phyloP scores from a whole-genome alignment of 2,888 invertebrate species.

The Onchidella celtica region DNA sequence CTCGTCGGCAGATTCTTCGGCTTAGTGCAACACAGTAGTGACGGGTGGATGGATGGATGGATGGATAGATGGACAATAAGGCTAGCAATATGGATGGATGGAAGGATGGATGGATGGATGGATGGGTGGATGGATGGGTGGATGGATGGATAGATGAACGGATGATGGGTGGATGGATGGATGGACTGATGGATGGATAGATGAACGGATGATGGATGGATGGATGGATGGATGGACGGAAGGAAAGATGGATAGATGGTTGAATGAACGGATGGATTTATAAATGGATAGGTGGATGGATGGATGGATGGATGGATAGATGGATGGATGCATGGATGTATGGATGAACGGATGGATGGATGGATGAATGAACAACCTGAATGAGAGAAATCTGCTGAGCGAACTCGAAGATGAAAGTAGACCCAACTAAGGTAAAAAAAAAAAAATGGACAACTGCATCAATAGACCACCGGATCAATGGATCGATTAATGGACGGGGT shows the following conservation, averaged over 20 bases:
- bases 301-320: not conserved
- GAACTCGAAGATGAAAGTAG: too few species aligned
- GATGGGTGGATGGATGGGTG: not conserved
- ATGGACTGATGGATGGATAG: not conserved
- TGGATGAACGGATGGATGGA: too few species aligned
- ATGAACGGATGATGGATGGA: not conserved
- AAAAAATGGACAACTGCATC: too few species aligned
- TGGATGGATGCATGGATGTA: not conserved
- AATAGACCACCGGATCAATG: too few species aligned
- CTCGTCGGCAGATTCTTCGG: slow-evolving; percentile 10
- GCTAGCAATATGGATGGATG: too few species aligned
- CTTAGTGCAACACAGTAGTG: not conserved
- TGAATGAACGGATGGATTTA: not conserved
- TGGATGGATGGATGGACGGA: slow-evolving; percentile 1
- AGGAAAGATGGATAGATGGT: not conserved
- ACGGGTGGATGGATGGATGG: not conserved
- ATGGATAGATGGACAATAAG: not conserved
- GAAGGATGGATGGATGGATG: not conserved
- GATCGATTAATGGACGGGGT: too few species aligned
- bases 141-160: not conserved
- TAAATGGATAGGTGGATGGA: not conserved
- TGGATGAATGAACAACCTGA: too few species aligned
- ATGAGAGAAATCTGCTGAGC: too few species aligned
- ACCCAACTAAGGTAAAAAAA: too few species aligned
- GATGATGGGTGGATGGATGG: not conserved